A percentile compares a stretch with the other conserved stretches of the same genome.
Conservation (phyloP, 1,140 invertebrate species). For the Dryas iulia region DNA sequence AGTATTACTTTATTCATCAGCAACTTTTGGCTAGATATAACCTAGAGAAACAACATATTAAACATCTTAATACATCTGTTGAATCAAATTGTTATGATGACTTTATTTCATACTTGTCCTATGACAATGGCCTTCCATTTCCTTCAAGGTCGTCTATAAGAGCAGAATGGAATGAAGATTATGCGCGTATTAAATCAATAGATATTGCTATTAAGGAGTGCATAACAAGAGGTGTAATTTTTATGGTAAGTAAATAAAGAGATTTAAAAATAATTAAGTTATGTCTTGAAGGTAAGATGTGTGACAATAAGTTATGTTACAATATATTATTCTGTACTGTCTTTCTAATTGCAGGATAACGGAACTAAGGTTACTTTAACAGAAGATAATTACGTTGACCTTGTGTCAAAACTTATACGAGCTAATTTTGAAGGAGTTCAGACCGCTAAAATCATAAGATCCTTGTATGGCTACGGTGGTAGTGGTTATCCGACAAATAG, state of each 20-base stretch:
- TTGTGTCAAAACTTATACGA: constrained; percentile 58
- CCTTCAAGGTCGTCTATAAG: constrained; percentile 47
- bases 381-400: constrained; percentile 56
- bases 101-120: constrained; percentile 56
- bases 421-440: constrained; percentile 57
- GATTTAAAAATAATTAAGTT: too few species aligned
- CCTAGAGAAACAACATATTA: constrained; percentile 82
- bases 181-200: constrained; percentile 53
- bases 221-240: constrained; percentile 58
- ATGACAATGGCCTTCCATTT: constrained; percentile 69
- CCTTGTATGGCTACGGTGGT: constrained; percentile 56
- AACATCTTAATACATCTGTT: constrained; percentile 28
- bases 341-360: constrained; percentile 48
- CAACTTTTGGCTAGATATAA: constrained; percentile 84
- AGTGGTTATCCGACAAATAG: constrained; percentile 45
- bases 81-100: constrained; percentile 44
- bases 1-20: constrained; percentile 81
- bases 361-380: constrained; percentile 51
- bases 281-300: too few species aligned
- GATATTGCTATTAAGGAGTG: constrained; percentile 65
- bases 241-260: constrained; percentile 50
- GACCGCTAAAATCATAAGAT: constrained; percentile 56
- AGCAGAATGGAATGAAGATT: constrained; percentile 49
- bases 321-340: background rate
- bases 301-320: too few species aligned